Conservation (phyloP, 1,140 invertebrate genomes). For the Nilaparvata lugens region DNA sequence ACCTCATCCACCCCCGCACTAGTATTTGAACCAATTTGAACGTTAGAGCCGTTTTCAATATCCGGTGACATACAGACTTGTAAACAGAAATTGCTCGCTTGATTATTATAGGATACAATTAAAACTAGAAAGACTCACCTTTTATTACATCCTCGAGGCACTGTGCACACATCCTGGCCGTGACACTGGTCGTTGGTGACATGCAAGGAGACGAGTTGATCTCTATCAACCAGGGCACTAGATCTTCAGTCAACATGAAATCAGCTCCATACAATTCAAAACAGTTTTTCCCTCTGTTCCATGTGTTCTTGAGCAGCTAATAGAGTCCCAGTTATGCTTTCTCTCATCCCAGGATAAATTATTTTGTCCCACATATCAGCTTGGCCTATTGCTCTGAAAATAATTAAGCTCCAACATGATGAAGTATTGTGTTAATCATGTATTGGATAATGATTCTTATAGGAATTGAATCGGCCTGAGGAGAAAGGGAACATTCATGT, state of each 20-base stretch:
- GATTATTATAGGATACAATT: too few relatives aligned
- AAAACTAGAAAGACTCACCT: too few relatives aligned
- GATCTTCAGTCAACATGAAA: conserved; percentile 84
- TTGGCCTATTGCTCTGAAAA: conserved; percentile 46
- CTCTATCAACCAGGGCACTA: conserved; percentile 85
- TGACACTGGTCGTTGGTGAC: conserved; percentile 79
- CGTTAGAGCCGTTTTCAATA: too few relatives aligned
- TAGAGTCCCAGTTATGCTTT: conserved; percentile 77
- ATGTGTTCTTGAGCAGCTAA: conserved; percentile 77
- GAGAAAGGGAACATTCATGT: too few relatives aligned
- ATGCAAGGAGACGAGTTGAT: conserved; percentile 91
- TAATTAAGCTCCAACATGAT: neutral
- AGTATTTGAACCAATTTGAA: too few relatives aligned
- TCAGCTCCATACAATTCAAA: conserved; percentile 92
- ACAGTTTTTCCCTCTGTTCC: conserved; percentile 72
- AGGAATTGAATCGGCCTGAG: too few relatives aligned
- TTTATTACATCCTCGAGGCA: conserved; percentile 87
- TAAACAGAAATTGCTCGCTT: too few relatives aligned
- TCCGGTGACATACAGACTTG: too few relatives aligned
- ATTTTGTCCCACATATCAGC: conserved; percentile 64
- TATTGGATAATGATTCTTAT: too few relatives aligned
- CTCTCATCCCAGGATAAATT: conserved; percentile 84
- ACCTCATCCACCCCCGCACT: too few relatives aligned
- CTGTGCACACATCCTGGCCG: conserved; percentile 71
- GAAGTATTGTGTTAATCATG: neutral